Evolutionary conservation across 2,113 vertebrate species (phyloP).

Genomic region (Balaenoptera acutorostrata): DNA sequence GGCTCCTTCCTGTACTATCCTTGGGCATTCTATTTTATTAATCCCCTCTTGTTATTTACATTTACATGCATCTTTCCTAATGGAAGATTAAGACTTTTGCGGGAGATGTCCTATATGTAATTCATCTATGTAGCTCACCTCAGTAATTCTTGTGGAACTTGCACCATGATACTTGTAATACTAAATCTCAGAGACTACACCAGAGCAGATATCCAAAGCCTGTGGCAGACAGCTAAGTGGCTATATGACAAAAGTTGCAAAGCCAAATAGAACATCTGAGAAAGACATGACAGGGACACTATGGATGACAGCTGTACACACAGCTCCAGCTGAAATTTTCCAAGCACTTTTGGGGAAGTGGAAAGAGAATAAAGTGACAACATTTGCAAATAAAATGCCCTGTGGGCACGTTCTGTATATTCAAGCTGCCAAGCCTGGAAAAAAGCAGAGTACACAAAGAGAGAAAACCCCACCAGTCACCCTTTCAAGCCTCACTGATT

Average conservation of each 20-base stretch:
- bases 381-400: constrained; percentile 1
- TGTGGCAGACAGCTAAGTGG: neutral
- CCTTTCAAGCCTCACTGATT: constrained; percentile 39
- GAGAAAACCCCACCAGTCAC: constrained; percentile 21
- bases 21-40: neutral
- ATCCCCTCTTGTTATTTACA: neutral
- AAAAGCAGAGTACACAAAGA: constrained; percentile 31
- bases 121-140: neutral
- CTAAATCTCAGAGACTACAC: neutral
- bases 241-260: neutral
- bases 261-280: constrained; percentile 57
- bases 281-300: neutral
- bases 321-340: neutral
- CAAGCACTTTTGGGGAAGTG: neutral
- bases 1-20: neutral
- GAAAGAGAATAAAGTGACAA: neutral
- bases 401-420: neutral
- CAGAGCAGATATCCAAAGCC: neutral
- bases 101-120: neutral
- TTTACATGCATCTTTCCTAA: neutral
- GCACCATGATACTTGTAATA: neutral
- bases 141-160: neutral
- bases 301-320: constrained; percentile 14
- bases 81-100: neutral
- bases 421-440: neutral